These are phyloP conservation scores for Netelia fuscicornis DNA, from an alignment of 2,888 invertebrate species.

Conservation along the genomic window DNA sequence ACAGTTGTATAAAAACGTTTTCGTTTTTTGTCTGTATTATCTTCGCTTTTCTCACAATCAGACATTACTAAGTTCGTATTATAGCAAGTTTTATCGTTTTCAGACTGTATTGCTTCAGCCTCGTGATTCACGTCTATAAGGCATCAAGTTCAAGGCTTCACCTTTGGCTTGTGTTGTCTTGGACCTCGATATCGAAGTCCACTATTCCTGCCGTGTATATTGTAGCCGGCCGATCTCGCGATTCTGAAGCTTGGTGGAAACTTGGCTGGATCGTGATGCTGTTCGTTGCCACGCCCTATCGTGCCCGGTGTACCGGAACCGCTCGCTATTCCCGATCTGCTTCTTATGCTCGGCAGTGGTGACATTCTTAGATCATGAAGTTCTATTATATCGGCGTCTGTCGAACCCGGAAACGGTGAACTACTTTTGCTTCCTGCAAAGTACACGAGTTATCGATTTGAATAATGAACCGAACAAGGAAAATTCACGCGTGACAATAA, in stretches of 20 bases:
- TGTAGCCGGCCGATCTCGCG: constrained; percentile 86
- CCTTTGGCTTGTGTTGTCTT: constrained; percentile 82
- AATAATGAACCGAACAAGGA: not conserved
- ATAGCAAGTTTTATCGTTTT: no score
- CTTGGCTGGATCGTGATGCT: constrained; percentile 87
- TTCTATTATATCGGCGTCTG: constrained; percentile 93
- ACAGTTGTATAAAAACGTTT: no score
- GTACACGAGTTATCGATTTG: not conserved
- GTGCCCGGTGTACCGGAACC: constrained; percentile 83
- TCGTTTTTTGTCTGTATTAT: no score
- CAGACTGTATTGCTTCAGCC: no score
- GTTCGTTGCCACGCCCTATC: constrained; percentile 81
- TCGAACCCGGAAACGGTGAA: constrained; percentile 81
- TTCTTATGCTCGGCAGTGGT: constrained; percentile 92
- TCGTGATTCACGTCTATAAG: no score
- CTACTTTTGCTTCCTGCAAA: constrained; percentile 83
- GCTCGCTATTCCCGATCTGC: constrained; percentile 85
- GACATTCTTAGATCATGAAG: constrained; percentile 95
- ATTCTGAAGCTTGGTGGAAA: constrained; percentile 92
- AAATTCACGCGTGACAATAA: no score
- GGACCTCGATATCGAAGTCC: constrained; percentile 82
- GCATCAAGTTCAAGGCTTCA: constrained; percentile 51
- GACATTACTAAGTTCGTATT: no score
- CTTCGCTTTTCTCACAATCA: no score
- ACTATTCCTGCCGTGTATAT: constrained; percentile 79